Evolutionary conservation across 1,140 invertebrate species (phyloP).

Genomic region (Augochlora pura): DNA sequence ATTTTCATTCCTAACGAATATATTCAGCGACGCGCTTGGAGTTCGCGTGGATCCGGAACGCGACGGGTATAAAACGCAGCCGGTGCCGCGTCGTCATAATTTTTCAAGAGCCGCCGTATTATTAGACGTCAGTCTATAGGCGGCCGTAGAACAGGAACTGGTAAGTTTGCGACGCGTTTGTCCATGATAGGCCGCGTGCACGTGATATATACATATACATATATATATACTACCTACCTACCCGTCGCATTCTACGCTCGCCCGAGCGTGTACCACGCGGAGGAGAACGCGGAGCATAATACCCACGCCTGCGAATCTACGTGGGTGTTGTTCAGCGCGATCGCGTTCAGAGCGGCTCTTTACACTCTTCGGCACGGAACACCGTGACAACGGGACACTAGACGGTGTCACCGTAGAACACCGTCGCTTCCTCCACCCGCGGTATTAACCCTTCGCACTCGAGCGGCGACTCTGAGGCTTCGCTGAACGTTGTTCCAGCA

Average conservation of each 20-base stretch:
- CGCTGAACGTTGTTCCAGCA: no score
- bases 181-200: conserved; percentile 8
- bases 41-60: no score
- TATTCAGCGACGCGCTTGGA: no score
- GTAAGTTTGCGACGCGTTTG: conserved; percentile 12
- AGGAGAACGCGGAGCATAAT: conserved; percentile 20
- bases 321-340: conserved; percentile 38
- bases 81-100: neutral
- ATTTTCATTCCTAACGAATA: no score
- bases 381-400: no score
- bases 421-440: no score
- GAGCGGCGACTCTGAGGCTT: no score
- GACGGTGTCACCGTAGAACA: no score
- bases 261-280: conserved; percentile 20
- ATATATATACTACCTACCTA: no score
- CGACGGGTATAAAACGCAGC: neutral
- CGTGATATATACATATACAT: no score
- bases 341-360: conserved; percentile 14
- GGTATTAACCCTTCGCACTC: no score
- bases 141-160: conserved; percentile 2
- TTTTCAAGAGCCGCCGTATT: conserved; percentile 22
- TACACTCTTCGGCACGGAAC: no score
- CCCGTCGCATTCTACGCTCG: conserved; percentile 17
- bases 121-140: conserved; percentile 3
- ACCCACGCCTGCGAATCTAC: conserved; percentile 49